These are phyloP conservation scores for Egretta garzetta DNA, from an alignment of 2,113 vertebrate species.

Conservation along the genomic window DNA sequence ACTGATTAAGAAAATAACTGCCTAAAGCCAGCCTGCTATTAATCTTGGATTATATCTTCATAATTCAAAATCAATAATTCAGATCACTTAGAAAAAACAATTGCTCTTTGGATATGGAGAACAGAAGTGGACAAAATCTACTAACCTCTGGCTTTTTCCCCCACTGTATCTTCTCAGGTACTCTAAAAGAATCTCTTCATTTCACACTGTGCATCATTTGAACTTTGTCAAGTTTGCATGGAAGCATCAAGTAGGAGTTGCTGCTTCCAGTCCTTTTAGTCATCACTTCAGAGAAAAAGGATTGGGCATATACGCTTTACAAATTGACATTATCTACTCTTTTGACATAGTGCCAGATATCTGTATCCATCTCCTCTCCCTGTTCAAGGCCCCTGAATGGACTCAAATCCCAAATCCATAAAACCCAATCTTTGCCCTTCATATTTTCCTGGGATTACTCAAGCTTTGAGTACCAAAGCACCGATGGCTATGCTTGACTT, in stretches of 20 bases:
- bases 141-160: neutral
- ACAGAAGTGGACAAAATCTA: neutral
- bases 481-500: neutral
- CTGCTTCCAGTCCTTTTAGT: neutral
- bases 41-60: neutral
- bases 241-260: neutral
- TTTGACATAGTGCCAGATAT: neutral
- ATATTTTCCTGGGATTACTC: neutral
- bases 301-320: neutral
- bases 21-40: neutral
- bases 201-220: neutral
- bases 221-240: neutral
- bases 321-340: neutral
- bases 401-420: neutral
- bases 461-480: neutral
- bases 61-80: neutral
- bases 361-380: neutral
- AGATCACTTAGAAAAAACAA: neutral
- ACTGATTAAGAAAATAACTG: neutral
- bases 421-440: neutral
- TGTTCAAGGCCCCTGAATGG: neutral
- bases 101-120: neutral
- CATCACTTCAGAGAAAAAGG: neutral
- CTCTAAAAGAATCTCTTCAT: neutral
- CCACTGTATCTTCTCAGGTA: neutral